Evolutionary conservation across 2,888 invertebrate species (phyloP), one percentile per base, ranked within the genome.

Genomic region (Apoda limacodes): DNA sequence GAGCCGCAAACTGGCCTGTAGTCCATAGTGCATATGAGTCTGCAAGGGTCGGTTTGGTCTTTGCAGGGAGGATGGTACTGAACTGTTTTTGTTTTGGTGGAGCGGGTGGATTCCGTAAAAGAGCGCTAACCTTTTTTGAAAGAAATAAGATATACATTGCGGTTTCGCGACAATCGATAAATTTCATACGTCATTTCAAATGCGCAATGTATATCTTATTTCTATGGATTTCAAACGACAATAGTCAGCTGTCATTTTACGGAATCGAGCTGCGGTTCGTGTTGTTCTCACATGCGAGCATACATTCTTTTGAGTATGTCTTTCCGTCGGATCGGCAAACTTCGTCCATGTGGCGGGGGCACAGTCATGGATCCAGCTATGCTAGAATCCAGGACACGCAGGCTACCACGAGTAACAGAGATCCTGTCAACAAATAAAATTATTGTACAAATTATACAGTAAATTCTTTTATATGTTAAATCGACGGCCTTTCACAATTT

Each of bases 321-420:
- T 82, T 67, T 1, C 88, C 88, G 62, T 92, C 87, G 23, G 87
- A 84, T 20, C 89, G 90, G 63, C 91, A 92, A 5, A 90, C 86
- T 4, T 84, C 83, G 1, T 57, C 13, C 29, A 46, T 37, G 41
- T 54, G 44, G 25, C 48, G 37, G 0, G 59, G 46, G 46, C 71
- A 72, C 1, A 45, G 44, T 45, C 70, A 70, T 1, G 60, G 50
- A 0, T 60, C 52, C 3, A 49, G 33, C 0, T 58, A 55, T n/a
- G 52, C 23, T n/a, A n/a, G n/a, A 2, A 43, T 31, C 7, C 32
- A 22, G 33, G 49, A 43, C 17, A 49, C 35, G 41, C 44, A 48
- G 3, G 47, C 34, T 5, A 43, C 50, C 21, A 54, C 26, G 13
- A 60, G 28, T 19, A 64, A 21, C 5, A 66, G 9, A 13, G 53